Conservation (phyloP, 2,797 vertebrate species). For the Tapera naevia region DNA sequence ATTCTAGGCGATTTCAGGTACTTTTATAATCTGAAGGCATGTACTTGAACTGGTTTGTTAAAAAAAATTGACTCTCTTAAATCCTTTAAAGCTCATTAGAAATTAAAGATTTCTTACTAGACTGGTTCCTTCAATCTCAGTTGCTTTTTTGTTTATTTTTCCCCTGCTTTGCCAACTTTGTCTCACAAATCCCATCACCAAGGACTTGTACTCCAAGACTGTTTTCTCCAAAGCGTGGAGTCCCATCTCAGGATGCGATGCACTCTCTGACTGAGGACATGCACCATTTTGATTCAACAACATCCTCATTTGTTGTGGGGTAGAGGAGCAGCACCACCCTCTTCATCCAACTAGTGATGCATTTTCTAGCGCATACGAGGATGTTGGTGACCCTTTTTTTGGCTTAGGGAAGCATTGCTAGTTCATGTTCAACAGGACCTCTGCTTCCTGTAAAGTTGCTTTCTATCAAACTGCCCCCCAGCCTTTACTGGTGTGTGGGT, state of each 20-base stretch:
- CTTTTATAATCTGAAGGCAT: conserved; percentile 99
- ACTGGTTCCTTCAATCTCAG: conserved; percentile 49
- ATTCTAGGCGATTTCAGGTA: conserved; percentile 96
- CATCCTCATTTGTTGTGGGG: not conserved
- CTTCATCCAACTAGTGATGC: not conserved
- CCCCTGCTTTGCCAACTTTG: not conserved
- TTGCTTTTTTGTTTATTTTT: conserved; percentile 18
- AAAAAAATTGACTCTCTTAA: conserved; percentile 77
- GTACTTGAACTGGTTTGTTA: conserved; percentile 84
- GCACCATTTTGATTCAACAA: not conserved
- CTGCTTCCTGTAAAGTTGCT: not conserved
- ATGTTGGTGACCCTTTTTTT: not conserved
- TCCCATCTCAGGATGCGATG: accelerated
- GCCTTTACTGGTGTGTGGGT: not conserved
- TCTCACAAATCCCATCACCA: not conserved
- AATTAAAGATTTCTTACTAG: conserved; percentile 84
- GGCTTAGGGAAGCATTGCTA: not conserved
- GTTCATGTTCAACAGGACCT: not conserved
- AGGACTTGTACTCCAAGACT: not conserved
- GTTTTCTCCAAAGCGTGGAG: not conserved
- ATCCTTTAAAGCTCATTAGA: conserved; percentile 77
- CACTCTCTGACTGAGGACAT: accelerated
- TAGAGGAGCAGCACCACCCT: not conserved
- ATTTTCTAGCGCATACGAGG: not conserved
- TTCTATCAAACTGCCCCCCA: not conserved